A percentile compares a stretch with the other conserved stretches of the same genome.
phyloP scores from a whole-genome alignment of 2,797 vertebrate species.

The Diplodus puntazzo region DNA sequence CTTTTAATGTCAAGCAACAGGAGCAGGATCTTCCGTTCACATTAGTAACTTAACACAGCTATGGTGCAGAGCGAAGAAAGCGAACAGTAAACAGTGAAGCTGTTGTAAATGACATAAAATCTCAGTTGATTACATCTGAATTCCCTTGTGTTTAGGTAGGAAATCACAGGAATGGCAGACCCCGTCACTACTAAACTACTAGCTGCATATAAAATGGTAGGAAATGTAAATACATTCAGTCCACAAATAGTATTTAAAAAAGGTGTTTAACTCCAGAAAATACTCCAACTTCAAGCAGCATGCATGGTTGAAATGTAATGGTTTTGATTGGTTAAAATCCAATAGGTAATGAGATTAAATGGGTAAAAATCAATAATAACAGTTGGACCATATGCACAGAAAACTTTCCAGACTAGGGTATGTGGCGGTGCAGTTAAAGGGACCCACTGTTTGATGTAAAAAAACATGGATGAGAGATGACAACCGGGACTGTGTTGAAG shows the following conservation, averaged over 20 bases:
- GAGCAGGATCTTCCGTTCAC: background rate
- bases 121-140: too few species aligned
- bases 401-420: background rate
- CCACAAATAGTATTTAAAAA: background rate
- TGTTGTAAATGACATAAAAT: background rate
- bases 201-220: background rate
- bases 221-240: background rate
- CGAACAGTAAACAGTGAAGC: background rate
- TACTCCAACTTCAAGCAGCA: background rate
- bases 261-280: background rate
- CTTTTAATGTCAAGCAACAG: background rate
- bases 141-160: background rate
- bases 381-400: background rate
- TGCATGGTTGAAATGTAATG: background rate
- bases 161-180: background rate
- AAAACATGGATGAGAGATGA: constrained; percentile 20
- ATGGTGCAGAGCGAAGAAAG: background rate
- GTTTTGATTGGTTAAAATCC: background rate
- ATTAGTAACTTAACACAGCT: background rate
- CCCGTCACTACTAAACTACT: too few species aligned
- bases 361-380: background rate
- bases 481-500: constrained; percentile 2
- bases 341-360: background rate
- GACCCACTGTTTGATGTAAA: background rate
- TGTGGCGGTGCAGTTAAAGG: background rate